Percentiles rank a stretch among this genome's conserved stretches.
Conservation (phyloP, 2,888 invertebrate genomes). For the Hermaeophaga mercurialis region DNA sequence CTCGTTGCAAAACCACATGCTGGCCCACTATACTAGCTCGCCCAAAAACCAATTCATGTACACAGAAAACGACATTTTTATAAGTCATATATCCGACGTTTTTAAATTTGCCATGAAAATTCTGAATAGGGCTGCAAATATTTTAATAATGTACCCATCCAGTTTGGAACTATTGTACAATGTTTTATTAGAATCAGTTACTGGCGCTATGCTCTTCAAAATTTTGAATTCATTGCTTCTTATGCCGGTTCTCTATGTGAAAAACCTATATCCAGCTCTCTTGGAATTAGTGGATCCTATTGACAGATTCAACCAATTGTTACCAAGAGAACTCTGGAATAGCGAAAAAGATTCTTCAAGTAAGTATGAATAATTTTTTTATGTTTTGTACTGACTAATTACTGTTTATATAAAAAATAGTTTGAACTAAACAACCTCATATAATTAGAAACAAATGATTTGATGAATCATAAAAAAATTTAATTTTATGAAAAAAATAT, state of each 20-base stretch:
- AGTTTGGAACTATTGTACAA: slow-evolving; percentile 57
- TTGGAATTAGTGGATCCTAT: slow-evolving; percentile 55
- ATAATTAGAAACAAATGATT: no score
- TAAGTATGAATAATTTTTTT: slow-evolving; percentile 34
- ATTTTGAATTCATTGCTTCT: slow-evolving; percentile 63
- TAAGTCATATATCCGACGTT: slow-evolving; percentile 49
- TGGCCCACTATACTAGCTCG: slow-evolving; percentile 59
- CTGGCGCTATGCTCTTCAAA: slow-evolving; percentile 65
- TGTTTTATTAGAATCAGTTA: slow-evolving; percentile 62
- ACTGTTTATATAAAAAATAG: no score
- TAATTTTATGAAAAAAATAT: no score
- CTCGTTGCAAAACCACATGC: slow-evolving; percentile 65
- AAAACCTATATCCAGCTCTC: slow-evolving; percentile 53
- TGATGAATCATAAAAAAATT: no score
- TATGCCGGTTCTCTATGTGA: slow-evolving; percentile 57
- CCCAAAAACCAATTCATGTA: slow-evolving; percentile 19
- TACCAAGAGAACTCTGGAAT: slow-evolving; percentile 54
- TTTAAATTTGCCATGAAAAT: slow-evolving; percentile 51
- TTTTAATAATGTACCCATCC: slow-evolving; percentile 52
- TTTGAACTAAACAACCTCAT: no score
- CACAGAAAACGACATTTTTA: slow-evolving; percentile 42
- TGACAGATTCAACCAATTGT: slow-evolving; percentile 54
- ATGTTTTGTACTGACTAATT: no score
- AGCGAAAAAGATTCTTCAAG: slow-evolving; percentile 46
- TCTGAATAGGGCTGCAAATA: slow-evolving; percentile 50